Base-by-base conservation (phyloP, 2,113 vertebrate genomes). In the Perognathus longimembris region DNA sequence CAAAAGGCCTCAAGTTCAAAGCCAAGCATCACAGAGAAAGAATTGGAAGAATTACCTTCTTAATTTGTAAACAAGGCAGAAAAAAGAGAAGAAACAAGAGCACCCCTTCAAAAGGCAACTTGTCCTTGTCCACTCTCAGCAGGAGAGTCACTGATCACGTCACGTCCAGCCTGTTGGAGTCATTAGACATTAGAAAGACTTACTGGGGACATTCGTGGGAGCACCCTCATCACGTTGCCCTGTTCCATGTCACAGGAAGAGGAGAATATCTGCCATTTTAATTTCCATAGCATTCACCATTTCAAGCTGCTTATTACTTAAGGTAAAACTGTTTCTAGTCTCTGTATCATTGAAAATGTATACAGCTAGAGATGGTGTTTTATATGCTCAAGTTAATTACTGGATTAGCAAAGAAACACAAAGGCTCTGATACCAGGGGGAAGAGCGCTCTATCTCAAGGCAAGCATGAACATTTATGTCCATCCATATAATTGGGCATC, bases 131-230 rank as follows among this genome's bases (percentile, higher is more conserved):
- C 82, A 93, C 84, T 95, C 95, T 85, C 92, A n/a, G 40, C n/a
- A n/a, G n/a, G 88, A 85, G 40, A 74, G 90, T 67, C 86, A 90
- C 70, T 85, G 57, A 90, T 93, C 95, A 34, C 34, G 87, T 7
- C 17, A 91, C 67, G 84, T 87, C 86, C 92, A 95, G 75, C n/a
- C 89, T 93, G 93, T 40, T 94, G 92, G 67, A 67, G 93, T 91
- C 92, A 84, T 85, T 94, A 90, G 83, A 80, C 71, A 77, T 87
- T 95, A 97, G 59, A 97, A 86, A 86, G 96, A 96, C 92, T 96
- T 96, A 97, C 93, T 67, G 90, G 24, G 92, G 96, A 96, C 50
- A 54, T 95, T 96, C 95, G 91, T 95, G 85, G 67, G n/a, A 64
- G 88, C 45, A 85, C 89, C 59, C 59, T 77, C 90, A 96, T 95